These are phyloP conservation scores for Rhynchophorus ferrugineus DNA, from an alignment of 1,140 invertebrate genomes.

Conservation along the genomic window DNA sequence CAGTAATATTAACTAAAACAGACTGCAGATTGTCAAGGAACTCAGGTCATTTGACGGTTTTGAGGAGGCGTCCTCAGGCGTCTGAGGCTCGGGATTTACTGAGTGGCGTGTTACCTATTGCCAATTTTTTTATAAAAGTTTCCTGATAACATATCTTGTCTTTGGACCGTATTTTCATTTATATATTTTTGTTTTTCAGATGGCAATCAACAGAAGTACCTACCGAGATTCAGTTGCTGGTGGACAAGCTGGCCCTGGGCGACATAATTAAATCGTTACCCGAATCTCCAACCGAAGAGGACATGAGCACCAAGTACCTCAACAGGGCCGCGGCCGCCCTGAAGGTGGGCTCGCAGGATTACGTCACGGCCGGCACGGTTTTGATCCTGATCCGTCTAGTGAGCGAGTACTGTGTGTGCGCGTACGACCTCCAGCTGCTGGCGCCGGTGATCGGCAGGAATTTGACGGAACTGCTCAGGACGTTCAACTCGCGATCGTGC, in stretches of 20 bases:
- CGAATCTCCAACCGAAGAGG: constrained; percentile 26
- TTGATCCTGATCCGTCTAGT: constrained; percentile 81
- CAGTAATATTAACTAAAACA: no score
- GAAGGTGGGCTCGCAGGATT: constrained; percentile 71
- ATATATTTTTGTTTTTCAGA: no score
- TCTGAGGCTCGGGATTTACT: no score
- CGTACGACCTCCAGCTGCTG: constrained; percentile 56
- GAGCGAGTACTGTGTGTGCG: constrained; percentile 81
- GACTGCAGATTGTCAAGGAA: no score
- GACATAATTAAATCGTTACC: constrained; percentile 38
- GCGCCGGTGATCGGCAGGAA: constrained; percentile 65
- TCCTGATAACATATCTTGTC: no score
- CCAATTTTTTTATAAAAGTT: no score
- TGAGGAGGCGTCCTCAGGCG: no score
- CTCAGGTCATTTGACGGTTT: no score
- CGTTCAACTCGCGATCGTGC: constrained; percentile 89
- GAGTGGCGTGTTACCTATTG: no score
- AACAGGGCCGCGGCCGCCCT: constrained; percentile 47
- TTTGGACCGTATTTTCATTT: no score
- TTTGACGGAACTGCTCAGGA: constrained; percentile 77
- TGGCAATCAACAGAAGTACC: constrained; percentile 94
- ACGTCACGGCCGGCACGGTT: constrained; percentile 77
- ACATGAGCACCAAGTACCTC: constrained; percentile 23
- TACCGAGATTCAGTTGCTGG: constrained; percentile 73
- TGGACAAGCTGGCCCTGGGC: constrained; percentile 59